Conservation (phyloP, 2,888 invertebrate genomes). For the Chrysodeixis includens region DNA sequence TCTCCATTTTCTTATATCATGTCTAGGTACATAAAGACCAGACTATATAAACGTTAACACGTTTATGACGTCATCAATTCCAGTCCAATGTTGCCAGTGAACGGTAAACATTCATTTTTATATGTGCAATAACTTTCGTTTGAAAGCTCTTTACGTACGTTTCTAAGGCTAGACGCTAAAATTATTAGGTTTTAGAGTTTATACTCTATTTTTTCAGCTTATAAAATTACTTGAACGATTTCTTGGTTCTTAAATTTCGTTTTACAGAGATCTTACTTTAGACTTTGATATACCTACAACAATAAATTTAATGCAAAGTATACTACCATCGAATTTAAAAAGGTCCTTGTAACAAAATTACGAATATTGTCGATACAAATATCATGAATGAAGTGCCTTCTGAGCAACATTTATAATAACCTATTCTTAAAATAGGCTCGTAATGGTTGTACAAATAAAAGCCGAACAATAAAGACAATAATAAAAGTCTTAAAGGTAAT, state of each 20-base stretch:
- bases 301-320: too few species aligned
- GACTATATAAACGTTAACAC: slow-evolving; percentile 39
- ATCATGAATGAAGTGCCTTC: too few species aligned
- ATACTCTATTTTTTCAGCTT: neutral
- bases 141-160: slow-evolving; percentile 38
- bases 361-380: too few species aligned
- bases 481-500: neutral
- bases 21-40: slow-evolving; percentile 32
- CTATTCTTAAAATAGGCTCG: neutral
- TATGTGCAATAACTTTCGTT: slow-evolving; percentile 36
- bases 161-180: neutral
- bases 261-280: too few species aligned
- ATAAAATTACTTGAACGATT: neutral
- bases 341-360: too few species aligned
- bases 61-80: slow-evolving; percentile 49
- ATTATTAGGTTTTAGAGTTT: neutral
- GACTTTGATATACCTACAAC: too few species aligned
- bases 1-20: slow-evolving; percentile 17
- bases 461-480: neutral
- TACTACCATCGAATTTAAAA: too few species aligned
- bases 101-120: slow-evolving; percentile 42
- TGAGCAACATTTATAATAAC: too few species aligned
- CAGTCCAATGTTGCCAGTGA: slow-evolving; percentile 30
- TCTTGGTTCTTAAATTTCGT: neutral
- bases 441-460: neutral